Evolutionary conservation across 2,113 vertebrate genomes (phyloP).

Genomic region (Polyodon spathula): DNA sequence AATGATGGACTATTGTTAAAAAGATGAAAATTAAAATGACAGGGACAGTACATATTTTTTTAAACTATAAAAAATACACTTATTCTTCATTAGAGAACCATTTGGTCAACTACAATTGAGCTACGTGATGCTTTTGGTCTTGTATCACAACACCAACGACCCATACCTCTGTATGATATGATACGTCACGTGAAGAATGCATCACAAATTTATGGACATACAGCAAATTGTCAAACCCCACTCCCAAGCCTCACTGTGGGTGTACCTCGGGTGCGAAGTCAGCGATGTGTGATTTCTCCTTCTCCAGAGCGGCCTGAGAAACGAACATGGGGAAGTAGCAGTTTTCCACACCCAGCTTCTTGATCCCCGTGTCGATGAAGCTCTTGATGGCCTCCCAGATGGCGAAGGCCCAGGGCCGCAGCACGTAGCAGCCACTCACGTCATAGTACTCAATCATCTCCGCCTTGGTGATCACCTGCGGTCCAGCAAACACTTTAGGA

Average conservation of each 20-base stretch:
- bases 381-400: conserved; percentile 91
- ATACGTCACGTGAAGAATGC: background rate
- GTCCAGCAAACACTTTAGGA: too few relatives aligned
- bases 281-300: conserved; percentile 82
- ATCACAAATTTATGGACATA: background rate
- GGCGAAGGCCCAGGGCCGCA: conserved; percentile 85
- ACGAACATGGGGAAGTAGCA: conserved; percentile 99
- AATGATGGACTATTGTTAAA: too few relatives aligned
- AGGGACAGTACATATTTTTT: too few relatives aligned
- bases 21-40: too few relatives aligned
- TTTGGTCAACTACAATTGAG: too few relatives aligned
- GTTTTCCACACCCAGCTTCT: conserved; percentile 92
- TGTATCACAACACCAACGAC: background rate
- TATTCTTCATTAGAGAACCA: too few relatives aligned
- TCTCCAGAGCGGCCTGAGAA: conserved; percentile 89
- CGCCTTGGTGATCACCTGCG: conserved; percentile 91
- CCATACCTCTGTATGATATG: background rate
- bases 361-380: conserved; percentile 88
- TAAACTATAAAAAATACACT: too few relatives aligned
- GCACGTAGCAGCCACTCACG: conserved; percentile 91
- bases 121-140: too few relatives aligned
- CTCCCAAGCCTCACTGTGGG: background rate
- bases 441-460: conserved; percentile 99
- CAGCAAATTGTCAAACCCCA: background rate
- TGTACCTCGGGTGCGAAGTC: conserved; percentile 94